These are phyloP conservation scores for Alsophila aescularia DNA, from an alignment of 2,888 invertebrate genomes.

Conservation along the genomic window DNA sequence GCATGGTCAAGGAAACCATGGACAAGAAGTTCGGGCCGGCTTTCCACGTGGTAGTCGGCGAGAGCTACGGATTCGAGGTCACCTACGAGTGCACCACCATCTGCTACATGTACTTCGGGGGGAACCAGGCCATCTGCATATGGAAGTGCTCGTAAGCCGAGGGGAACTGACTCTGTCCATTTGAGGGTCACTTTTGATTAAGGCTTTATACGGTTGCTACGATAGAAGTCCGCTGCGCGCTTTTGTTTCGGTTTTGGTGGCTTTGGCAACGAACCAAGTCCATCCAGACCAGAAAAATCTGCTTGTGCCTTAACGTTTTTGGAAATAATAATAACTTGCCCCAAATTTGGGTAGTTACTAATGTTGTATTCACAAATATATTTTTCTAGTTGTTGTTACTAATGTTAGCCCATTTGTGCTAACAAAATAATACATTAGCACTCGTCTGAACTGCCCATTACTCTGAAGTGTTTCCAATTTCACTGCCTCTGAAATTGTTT, in stretches of 20 bases:
- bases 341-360: too few species aligned
- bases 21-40: conserved; percentile 98
- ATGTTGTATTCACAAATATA: too few species aligned
- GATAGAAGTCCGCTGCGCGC: not conserved
- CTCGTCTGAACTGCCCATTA: too few species aligned
- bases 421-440: too few species aligned
- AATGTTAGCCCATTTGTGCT: too few species aligned
- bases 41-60: conserved; percentile 98
- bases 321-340: not conserved
- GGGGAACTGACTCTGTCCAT: not conserved
- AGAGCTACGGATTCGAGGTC: conserved; percentile 97
- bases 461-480: too few species aligned
- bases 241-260: not conserved
- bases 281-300: not conserved
- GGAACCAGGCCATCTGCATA: conserved; percentile 93
- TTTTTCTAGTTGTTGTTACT: too few species aligned
- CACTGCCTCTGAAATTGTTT: too few species aligned
- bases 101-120: conserved; percentile 95
- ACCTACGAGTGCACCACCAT: conserved; percentile 95
- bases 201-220: conserved; percentile 5
- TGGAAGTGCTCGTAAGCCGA: conserved; percentile 92
- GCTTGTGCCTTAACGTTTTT: not conserved
- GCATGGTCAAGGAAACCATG: conserved; percentile 96
- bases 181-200: conserved; percentile 19
- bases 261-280: not conserved